These are phyloP conservation scores for Actinia equina DNA, from an alignment of 64 coral and sea anemone species.

Conservation along the genomic window DNA sequence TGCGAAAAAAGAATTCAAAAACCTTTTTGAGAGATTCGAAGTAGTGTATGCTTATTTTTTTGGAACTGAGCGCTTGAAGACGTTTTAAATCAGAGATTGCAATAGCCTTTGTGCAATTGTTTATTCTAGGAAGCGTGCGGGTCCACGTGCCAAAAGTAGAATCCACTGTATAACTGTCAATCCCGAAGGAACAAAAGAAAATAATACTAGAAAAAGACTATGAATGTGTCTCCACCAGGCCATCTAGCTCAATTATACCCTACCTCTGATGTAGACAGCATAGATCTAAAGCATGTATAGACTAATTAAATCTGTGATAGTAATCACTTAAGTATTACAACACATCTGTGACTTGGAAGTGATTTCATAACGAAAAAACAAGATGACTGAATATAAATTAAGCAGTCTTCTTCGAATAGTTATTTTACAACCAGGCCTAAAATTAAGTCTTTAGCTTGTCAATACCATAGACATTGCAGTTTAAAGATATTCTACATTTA, in stretches of 20 bases:
- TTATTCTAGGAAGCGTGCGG: constrained; percentile 4
- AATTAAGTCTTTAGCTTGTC: neutral
- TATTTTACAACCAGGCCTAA: neutral
- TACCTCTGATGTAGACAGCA: neutral
- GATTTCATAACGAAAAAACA: neutral
- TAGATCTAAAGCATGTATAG: neutral
- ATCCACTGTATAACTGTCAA: neutral
- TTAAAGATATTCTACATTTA: neutral
- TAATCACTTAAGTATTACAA: neutral
- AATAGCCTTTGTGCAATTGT: neutral
- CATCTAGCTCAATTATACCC: neutral
- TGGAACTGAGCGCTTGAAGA: neutral
- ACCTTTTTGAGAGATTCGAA: neutral
- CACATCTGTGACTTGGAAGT: neutral
- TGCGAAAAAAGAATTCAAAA: neutral
- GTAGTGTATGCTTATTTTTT: neutral
- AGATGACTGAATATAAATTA: neutral
- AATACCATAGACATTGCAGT: neutral
- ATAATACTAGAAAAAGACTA: neutral
- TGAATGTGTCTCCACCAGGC: neutral
- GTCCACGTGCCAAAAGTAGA: neutral
- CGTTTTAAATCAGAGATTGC: neutral
- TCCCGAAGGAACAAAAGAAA: neutral
- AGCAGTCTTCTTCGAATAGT: neutral
- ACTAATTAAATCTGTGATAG: neutral